Base-by-base conservation (phyloP, 1,140 invertebrate species). In the Bombus picipes region DNA sequence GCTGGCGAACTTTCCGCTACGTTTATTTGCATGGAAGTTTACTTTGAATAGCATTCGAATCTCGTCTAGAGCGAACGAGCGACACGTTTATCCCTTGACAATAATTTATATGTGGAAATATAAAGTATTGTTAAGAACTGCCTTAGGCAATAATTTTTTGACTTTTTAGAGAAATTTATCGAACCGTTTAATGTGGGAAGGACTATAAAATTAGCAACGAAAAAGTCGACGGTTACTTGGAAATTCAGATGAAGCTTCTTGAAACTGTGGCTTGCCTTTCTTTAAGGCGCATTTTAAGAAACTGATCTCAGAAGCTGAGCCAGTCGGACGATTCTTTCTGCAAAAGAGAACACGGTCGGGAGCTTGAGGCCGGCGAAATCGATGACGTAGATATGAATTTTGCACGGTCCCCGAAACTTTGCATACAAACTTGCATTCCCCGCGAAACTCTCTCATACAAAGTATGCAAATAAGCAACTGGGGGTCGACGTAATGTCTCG, bases 321-420 rank as follows among this genome's bases (percentile, higher is more conserved):
- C 34, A 41, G 25, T 22, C 25, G 9, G 66, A 57, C 28, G 66
- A 82, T 65, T 82, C 57, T 34, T 37, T 18, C 6, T 22, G 47
- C 80, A 22, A 72, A 25, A 28, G 53, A 25, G 39, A 82, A 74
- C n/a, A 10, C 39, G 39, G 12, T 10, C 39, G 18, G 37, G 2
- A 57, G 37, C 53, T 43, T 13, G n/a, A 32, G 12, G 0, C n/a
- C 28, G 8, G 15, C 25, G 59, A 18, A 72, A 81, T 81, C 68
- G 70, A 81, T 81, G 80, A 73, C 68, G 39, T 28, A 22, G 39
- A 65, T 73, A 81, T 73, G 80, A 72, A 81, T 81, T 81, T 81
- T 62, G 57, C 43, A 82, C 32, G 28, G 32, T 74, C 22, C 41
- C 22, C 15, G 71, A 74, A 62, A 62, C 66, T 81, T 73, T 73